Percentiles rank a stretch among this genome's conserved stretches.
Evolutionary conservation across 2,797 vertebrate genomes (phyloP).

Genomic region (Menidia menidia): DNA sequence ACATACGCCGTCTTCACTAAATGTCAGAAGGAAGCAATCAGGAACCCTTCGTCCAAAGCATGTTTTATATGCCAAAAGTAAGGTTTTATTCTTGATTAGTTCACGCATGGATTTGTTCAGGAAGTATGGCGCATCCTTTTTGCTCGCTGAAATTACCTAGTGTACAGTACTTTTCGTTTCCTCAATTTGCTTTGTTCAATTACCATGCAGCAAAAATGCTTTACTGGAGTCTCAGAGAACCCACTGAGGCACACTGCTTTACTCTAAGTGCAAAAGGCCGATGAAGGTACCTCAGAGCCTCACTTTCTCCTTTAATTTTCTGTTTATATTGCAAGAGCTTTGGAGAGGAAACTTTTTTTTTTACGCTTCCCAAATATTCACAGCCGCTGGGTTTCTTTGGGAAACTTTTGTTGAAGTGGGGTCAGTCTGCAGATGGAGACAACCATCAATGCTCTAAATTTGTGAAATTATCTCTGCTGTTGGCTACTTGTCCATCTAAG

Average conservation of each 20-base stretch:
- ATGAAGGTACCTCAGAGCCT: no score
- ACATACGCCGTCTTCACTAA: background rate
- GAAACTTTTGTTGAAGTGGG: no score
- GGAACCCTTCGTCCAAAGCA: background rate
- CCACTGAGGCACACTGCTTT: background rate
- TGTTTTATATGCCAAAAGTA: background rate
- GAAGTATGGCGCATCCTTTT: background rate
- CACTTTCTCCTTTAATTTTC: no score
- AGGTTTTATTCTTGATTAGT: background rate
- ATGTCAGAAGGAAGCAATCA: background rate
- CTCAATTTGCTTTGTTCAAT: background rate
- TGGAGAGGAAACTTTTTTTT: no score
- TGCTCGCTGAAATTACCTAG: background rate
- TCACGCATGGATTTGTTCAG: background rate
- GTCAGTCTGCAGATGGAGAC: no score
- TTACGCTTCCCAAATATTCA: no score
- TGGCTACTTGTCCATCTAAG: no score
- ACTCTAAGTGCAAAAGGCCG: no score
- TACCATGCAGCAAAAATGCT: background rate
- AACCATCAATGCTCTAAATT: no score
- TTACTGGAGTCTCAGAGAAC: background rate
- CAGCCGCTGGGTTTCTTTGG: no score
- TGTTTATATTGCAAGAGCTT: no score
- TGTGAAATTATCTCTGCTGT: no score
- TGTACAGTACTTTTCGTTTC: background rate